Conservation (phyloP, 1,140 invertebrate species). For the Oryctes rhinoceros region DNA sequence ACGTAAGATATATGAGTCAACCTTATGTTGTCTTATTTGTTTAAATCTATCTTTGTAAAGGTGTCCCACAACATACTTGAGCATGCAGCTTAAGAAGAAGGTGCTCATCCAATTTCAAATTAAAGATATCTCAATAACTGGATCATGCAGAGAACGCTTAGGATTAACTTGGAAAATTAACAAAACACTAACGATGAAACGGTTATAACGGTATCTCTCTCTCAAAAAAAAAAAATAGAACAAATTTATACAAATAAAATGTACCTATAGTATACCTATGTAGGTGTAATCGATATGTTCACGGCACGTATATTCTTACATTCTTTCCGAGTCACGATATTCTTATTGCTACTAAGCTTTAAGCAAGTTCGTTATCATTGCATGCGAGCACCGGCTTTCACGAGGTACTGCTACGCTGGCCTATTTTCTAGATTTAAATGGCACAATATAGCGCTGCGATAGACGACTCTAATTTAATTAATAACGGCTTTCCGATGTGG, state of each 20-base stretch:
- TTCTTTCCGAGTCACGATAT: not conserved
- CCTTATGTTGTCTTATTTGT: no score
- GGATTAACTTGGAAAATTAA: no score
- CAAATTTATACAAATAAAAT: not conserved
- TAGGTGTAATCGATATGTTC: not conserved
- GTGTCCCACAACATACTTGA: no score
- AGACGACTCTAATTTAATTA: conserved; percentile 1
- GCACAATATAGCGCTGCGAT: not conserved
- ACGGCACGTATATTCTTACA: not conserved
- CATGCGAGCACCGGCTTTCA: not conserved
- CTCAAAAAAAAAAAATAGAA: not conserved
- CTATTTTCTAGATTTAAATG: conserved; percentile 15
- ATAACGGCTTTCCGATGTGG: not conserved
- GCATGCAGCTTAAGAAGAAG: no score
- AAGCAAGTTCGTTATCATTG: conserved; percentile 12
- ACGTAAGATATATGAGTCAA: no score
- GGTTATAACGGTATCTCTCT: no score
- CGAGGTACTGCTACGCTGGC: not conserved
- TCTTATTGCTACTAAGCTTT: not conserved
- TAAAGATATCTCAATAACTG: no score
- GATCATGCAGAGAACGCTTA: no score
- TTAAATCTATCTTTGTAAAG: no score
- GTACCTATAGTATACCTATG: not conserved
- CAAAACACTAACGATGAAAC: no score
- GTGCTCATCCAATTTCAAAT: no score